Base-by-base conservation (phyloP, 2,888 invertebrate genomes). In the Aquatica leii region DNA sequence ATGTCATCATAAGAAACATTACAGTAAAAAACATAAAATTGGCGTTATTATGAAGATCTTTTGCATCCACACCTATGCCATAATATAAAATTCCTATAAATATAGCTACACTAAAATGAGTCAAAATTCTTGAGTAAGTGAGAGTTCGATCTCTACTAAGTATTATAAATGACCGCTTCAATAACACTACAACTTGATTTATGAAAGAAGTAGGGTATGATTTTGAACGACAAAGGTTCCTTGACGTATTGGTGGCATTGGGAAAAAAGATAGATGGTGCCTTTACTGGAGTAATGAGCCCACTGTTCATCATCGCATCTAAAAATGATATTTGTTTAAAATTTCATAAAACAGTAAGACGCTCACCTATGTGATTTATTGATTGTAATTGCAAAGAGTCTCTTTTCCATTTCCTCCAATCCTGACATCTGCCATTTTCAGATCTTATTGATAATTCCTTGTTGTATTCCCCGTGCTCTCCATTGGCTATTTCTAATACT, bases 1-100 rank as follows among this genome's bases (percentile, higher is more conserved):
- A 93, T 4, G 94, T 95, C 80, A 94, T 95, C 92, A 97, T 95
- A 55, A 97, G 86, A 81, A 97, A 98, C 88, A 98, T 91, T 54
- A 95, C 87, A 66, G 92, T 91, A 83, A 95, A 97, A 84, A 95
- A 97, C 24, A 96, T 85, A 77, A 92, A 93, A 77, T 93, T 94
- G 76, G 92, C 93, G 79, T 94, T 98, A 79, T 95, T 91, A 68
- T 91, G 84, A 14, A 91, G 89, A 78, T 93, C 88, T 56, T 87
- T 86, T 0, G 94, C 96, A 73, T 96, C 92, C 67, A 88, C 86
- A n/a, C 97, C 97, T 72, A 94, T 92, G 74, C 91, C 88, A 78
- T 87, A 92, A 82, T 93, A 97, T 18, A 97, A 83, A 11, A 86
- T 82, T 0, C 97, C 97, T 66, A 96, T 90, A 64, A 95, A 84